Base-by-base conservation (phyloP, 2,888 invertebrate genomes). In the Steinernema carpocapsae region DNA sequence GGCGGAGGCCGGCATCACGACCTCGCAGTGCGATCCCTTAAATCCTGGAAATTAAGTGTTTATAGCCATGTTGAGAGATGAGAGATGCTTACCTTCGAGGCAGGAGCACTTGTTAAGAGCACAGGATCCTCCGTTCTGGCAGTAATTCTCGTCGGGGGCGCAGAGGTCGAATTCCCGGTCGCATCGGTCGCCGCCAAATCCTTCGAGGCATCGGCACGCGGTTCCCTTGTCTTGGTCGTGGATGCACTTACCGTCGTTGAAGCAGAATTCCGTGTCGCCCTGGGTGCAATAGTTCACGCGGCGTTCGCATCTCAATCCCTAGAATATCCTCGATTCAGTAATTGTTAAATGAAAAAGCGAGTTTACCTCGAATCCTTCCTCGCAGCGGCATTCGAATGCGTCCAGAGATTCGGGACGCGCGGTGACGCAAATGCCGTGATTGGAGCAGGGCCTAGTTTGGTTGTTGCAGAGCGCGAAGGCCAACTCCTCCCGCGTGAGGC, bases 81-180 rank as follows among this genome's bases (percentile, higher is more conserved):
- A 48, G 17, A 48, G 19, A 48, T 43, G 14, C 48, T 7, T 48
- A 48, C 64, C 64, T 12, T 64, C 32, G 17, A 17, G 12, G 19
- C 64, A 64, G 32, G 1, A 32, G 37, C 64, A 64, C 32, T 64
- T 26, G 32, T 64, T 64, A 32, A 12, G 1, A 4, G 17, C 4
- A 17, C 64, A 64, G 7, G 4, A 26, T 32, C 64, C 64, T 64
- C 64, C 64, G 64, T 64, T 64, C 64, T n/a, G 1, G 64, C 64
- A 64, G 37, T 64, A 32, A 4, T 29, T 29, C 1, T 26, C 19
- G 3, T 37, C 37, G 3, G 10, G 10, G 7, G 17, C 32, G 19
- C 64, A 64, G 32, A 64, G 64, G 19, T 64, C 32, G 37, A 64
- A 64, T 14, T 32, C 17, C 7, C 14, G 29, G 12, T 64, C 64